Evolutionary conservation across 2,797 vertebrate genomes (phyloP).

Genomic region (Helarctos malayanus): DNA sequence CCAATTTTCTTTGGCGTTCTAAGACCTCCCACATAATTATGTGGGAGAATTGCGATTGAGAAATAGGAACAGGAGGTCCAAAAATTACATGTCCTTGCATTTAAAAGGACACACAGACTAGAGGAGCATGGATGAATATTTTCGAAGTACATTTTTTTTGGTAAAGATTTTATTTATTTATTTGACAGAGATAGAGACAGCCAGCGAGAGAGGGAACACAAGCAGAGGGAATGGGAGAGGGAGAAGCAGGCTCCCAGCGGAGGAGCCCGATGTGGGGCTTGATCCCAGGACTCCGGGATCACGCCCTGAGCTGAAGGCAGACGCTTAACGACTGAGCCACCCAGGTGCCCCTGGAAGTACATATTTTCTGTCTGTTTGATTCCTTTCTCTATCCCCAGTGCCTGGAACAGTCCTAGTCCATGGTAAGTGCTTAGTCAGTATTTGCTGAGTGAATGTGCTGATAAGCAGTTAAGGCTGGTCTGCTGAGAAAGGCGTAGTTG

Average conservation of each 20-base stretch:
- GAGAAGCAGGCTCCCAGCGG: too few species aligned
- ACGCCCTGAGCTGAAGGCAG: too few species aligned
- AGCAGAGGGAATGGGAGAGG: too few species aligned
- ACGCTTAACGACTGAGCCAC: too few species aligned
- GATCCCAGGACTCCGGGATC: too few species aligned
- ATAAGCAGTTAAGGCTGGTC: background rate
- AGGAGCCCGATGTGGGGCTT: too few species aligned
- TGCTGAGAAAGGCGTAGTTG: background rate
- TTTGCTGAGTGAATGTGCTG: background rate
- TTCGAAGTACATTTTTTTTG: background rate
- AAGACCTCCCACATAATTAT: background rate
- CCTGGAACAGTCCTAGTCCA: background rate
- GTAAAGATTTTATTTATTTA: too few species aligned
- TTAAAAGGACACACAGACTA: background rate
- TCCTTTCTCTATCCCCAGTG: background rate
- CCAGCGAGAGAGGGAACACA: too few species aligned
- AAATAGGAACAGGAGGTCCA: constrained; percentile 41
- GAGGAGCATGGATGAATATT: background rate
- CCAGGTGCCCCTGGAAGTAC: background rate
- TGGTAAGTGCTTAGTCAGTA: background rate
- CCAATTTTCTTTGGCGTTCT: background rate
- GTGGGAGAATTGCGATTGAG: background rate
- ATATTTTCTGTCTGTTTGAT: background rate
- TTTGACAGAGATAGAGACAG: too few species aligned
- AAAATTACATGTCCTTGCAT: background rate